Conservation (phyloP, 2,797 vertebrate species). For the Arnoldichthys spilopterus region DNA sequence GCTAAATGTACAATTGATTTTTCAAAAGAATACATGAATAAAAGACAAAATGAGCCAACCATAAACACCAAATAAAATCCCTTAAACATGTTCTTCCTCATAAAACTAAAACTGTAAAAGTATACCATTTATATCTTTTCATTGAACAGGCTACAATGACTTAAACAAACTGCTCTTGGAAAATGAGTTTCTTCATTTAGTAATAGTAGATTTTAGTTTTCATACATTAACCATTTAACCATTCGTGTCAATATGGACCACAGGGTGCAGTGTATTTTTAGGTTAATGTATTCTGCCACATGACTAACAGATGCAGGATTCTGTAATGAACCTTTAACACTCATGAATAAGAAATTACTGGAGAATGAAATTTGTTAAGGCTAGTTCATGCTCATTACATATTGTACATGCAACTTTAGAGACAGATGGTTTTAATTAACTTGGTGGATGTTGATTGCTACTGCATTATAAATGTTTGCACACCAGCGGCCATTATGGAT, state of each 20-base stretch:
- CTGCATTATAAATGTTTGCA: not conserved
- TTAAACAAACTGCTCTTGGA: not conserved
- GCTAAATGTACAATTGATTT: too few relatives aligned
- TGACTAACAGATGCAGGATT: slow-evolving; percentile 12
- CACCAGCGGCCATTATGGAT: not conserved
- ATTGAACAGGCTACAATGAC: not conserved
- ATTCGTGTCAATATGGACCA: not conserved
- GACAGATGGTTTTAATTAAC: slow-evolving; percentile 9
- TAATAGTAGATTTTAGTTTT: not conserved
- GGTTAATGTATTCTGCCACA: slow-evolving; percentile 11
- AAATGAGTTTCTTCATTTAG: not conserved
- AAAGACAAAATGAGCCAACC: too few relatives aligned
- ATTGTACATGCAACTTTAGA: slow-evolving; percentile 15
- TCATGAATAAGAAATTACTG: slow-evolving; percentile 28
- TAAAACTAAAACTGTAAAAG: too few relatives aligned
- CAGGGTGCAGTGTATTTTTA: not conserved
- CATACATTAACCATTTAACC: not conserved
- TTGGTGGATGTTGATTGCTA: not conserved
- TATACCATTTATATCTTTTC: too few relatives aligned
- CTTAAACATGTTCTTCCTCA: too few relatives aligned
- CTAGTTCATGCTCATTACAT: slow-evolving; percentile 4
- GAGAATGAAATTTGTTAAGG: slow-evolving; percentile 6
- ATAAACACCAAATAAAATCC: too few relatives aligned
- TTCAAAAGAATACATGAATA: too few relatives aligned
- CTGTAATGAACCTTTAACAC: slow-evolving; percentile 20